phyloP scores from a whole-genome alignment of 2,113 vertebrate species.

The Ptilorrhoa leucosticta region DNA sequence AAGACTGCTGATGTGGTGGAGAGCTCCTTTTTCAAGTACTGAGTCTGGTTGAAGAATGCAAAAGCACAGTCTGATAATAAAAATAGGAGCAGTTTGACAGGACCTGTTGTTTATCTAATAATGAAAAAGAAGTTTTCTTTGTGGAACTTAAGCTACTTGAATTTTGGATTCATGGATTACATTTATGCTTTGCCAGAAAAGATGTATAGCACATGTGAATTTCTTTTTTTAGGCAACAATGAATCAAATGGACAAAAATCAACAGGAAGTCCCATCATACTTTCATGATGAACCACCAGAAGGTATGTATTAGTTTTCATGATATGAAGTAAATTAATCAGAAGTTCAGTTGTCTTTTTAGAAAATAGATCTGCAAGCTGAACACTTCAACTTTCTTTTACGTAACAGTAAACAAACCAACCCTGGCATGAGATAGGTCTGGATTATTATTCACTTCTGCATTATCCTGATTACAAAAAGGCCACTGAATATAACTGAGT shows the following conservation, averaged over 20 bases:
- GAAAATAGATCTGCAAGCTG: background rate
- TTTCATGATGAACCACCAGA: constrained; percentile 82
- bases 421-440: background rate
- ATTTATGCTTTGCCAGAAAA: background rate
- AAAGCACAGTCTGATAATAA: background rate
- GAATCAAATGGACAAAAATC: constrained; percentile 85
- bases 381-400: background rate
- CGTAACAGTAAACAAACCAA: background rate
- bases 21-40: background rate
- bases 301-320: constrained; percentile 68
- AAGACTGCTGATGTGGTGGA: background rate
- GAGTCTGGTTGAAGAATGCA: background rate
- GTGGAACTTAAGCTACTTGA: background rate
- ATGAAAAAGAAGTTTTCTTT: background rate
- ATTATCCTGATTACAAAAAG: background rate
- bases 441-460: background rate
- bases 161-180: background rate
- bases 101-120: background rate
- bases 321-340: background rate
- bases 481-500: background rate
- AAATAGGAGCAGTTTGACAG: background rate
- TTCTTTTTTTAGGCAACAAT: constrained; percentile 76
- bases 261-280: constrained; percentile 82
- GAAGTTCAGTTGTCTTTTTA: background rate
- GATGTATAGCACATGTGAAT: background rate